A percentile compares a stretch with the other conserved stretches of the same genome.
phyloP scores from a whole-genome alignment of 64 coral and sea anemone genomes.

The Montipora capricornis region DNA sequence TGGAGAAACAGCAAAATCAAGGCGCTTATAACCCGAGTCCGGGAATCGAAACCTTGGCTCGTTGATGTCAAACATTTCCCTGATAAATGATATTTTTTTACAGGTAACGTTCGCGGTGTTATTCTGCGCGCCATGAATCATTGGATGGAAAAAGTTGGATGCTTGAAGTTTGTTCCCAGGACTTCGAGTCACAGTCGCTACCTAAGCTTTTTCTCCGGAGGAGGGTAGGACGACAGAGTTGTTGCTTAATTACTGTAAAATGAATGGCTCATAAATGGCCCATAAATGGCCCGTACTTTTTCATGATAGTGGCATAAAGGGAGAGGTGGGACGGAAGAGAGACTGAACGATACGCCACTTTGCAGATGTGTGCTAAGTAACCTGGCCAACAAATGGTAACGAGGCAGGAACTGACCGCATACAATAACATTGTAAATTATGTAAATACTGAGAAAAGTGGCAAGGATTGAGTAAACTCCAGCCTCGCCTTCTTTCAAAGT shows the following conservation, averaged over 20 bases:
- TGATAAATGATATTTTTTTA: neutral
- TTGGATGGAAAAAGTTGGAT: slow-evolving; percentile 78
- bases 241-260: neutral
- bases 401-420: too few relatives aligned
- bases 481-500: too few relatives aligned
- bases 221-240: slow-evolving; percentile 55
- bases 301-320: neutral
- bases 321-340: neutral
- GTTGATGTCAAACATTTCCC: too few relatives aligned
- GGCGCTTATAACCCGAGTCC: too few relatives aligned
- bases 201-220: slow-evolving; percentile 79
- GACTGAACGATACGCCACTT: neutral
- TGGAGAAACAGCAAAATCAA: too few relatives aligned
- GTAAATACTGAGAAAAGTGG: too few relatives aligned
- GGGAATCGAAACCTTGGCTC: too few relatives aligned
- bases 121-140: slow-evolving; percentile 81
- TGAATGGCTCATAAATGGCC: neutral
- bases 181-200: neutral
- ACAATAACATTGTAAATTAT: too few relatives aligned
- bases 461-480: too few relatives aligned
- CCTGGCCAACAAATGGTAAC: too few relatives aligned
- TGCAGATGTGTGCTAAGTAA: too few relatives aligned
- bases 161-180: slow-evolving; percentile 60
- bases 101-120: slow-evolving; percentile 60
- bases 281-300: neutral